Evolutionary conservation across 2,113 vertebrate genomes (phyloP), one percentile per base, ranked within the genome.

Genomic region (Tupaia tana): DNA sequence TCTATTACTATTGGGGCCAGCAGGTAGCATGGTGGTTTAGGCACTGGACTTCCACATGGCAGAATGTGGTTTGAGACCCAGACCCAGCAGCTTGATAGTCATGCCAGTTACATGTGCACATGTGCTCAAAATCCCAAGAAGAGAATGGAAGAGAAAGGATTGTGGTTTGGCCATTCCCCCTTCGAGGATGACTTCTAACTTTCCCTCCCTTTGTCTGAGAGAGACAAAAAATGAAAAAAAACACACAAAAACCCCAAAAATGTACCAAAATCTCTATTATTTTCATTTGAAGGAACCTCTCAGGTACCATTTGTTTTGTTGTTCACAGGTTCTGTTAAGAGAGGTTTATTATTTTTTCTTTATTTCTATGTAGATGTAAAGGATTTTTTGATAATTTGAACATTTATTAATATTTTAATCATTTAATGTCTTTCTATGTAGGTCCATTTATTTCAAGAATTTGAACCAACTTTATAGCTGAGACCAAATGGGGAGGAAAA

Each of bases 391-490:
- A 34, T 59, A 82, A 86, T 86, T 52, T 27, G 6, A 24, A 18
- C 1, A 89, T 82, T 54, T 78, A 18, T 64, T 71, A 56, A 56
- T 66, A 25, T 92, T 73, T 78, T 19, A 83, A 20, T 19, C 0
- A 77, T 80, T 86, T 82, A 66, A 66, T 93, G 70, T 85, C 12
- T 90, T 27, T 52, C n/a, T 67, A 54, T 93, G 8, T n/a, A 88
- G 27, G 43, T 69, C 14, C n/a, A 78, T 34, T 20, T 19, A 86
- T 69, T 74, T 92, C 6, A 81, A 86, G 52, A 78, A 77, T 64
- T 2, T 10, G 1, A 3, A 29, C 24, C 54, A 56, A 61, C 61
- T 89, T 89, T 67, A 71, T 24, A 81, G 82, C 22, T 59, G 8
- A 80, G 31, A 7, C n/a, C 24, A 92, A 84, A 70, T 3, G 63